Evolutionary conservation across 1,140 invertebrate species (phyloP).

Genomic region (Drosophila pseudoobscura): DNA sequence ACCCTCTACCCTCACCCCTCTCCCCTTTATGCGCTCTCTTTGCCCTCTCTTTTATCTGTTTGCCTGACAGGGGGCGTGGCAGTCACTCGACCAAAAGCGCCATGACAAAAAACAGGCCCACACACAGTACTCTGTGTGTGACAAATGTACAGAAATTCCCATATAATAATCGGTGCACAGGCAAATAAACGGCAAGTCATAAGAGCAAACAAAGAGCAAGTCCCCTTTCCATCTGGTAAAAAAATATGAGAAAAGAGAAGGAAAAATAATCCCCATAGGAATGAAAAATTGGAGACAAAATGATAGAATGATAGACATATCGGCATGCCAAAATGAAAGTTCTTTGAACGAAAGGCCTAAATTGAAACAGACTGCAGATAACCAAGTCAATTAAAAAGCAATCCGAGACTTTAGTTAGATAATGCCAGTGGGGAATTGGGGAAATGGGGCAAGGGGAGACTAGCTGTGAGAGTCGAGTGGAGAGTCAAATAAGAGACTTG

Average conservation of each 20-base stretch:
- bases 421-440: not conserved
- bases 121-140: too few relatives aligned
- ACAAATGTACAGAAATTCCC: slow-evolving; percentile 36
- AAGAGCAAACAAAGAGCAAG: slow-evolving; percentile 21
- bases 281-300: slow-evolving; percentile 39
- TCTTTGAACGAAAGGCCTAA: slow-evolving; percentile 21
- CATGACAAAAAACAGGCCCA: slow-evolving; percentile 20
- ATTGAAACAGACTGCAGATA: slow-evolving; percentile 40
- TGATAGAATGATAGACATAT: slow-evolving; percentile 49
- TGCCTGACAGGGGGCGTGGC: slow-evolving; percentile 1
- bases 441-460: not conserved
- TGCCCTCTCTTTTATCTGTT: not conserved
- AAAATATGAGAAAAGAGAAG: not conserved
- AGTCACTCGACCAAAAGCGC: slow-evolving; percentile 1
- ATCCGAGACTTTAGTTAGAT: slow-evolving; percentile 21
- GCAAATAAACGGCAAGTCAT: slow-evolving; percentile 70
- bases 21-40: not conserved
- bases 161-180: slow-evolving; percentile 56
- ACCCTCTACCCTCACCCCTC: too few relatives aligned
- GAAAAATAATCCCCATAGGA: slow-evolving; percentile 5
- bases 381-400: slow-evolving; percentile 51
- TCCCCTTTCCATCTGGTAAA: not conserved
- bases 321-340: slow-evolving; percentile 35
- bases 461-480: not conserved
- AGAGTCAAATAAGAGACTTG: slow-evolving; percentile 5